Evolutionary conservation across 2,797 vertebrate genomes (phyloP).

Genomic region (Ctenopoma kingsleyae): DNA sequence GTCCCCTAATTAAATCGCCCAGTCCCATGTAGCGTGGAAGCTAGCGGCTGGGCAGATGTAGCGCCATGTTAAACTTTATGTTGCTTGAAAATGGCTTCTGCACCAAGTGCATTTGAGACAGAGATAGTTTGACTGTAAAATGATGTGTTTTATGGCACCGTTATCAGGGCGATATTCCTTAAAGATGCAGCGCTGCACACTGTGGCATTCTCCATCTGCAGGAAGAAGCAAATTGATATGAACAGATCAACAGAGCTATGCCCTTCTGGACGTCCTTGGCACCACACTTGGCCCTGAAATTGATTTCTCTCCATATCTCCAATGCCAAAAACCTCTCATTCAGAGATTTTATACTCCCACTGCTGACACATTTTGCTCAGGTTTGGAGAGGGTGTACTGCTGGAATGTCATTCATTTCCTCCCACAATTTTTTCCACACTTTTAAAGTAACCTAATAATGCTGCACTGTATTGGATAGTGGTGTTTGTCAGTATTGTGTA

Average conservation of each 20-base stretch:
- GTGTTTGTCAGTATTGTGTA: slow-evolving; percentile 52
- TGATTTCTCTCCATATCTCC: slow-evolving; percentile 79
- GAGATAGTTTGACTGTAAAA: slow-evolving; percentile 96
- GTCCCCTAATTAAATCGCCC: slow-evolving; percentile 92
- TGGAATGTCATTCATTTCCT: slow-evolving; percentile 72
- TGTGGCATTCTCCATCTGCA: slow-evolving; percentile 77
- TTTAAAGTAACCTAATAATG: slow-evolving; percentile 68
- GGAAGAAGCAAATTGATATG: slow-evolving; percentile 80
- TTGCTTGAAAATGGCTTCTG: slow-evolving; percentile 96
- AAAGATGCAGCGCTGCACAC: slow-evolving; percentile 80
- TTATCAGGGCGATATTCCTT: slow-evolving; percentile 85
- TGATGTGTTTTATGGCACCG: slow-evolving; percentile 91
- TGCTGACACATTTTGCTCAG: slow-evolving; percentile 73
- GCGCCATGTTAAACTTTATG: slow-evolving; percentile 99
- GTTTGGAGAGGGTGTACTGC: slow-evolving; percentile 69
- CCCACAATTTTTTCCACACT: slow-evolving; percentile 49
- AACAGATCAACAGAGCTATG: slow-evolving; percentile 79
- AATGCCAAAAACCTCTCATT: slow-evolving; percentile 80
- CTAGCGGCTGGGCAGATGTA: slow-evolving; percentile 96
- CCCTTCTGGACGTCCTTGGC: slow-evolving; percentile 85
- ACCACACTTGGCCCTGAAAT: slow-evolving; percentile 81
- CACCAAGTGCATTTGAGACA: slow-evolving; percentile 93
- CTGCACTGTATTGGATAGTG: slow-evolving; percentile 40
- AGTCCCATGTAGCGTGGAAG: slow-evolving; percentile 90
- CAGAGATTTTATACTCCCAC: slow-evolving; percentile 78